Evolutionary conservation across 2,888 invertebrate species (phyloP), one percentile per base, ranked within the genome.

Genomic region (Polydesmus complanatus): DNA sequence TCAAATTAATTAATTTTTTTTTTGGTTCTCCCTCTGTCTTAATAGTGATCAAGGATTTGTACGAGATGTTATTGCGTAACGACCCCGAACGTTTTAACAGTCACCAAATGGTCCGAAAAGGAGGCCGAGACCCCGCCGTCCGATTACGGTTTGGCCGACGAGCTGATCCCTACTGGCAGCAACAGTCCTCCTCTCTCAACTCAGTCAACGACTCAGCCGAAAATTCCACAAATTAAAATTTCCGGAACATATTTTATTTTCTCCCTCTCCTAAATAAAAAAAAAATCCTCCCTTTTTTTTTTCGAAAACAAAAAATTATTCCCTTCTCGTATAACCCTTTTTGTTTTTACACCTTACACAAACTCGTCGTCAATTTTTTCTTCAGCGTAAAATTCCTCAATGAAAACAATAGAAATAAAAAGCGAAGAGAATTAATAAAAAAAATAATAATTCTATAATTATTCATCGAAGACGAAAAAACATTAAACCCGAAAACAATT

Each of bases 41-140:
- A 37, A 8, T 37, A 65, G 65, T 61, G 57, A 56, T 68, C 54
- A 64, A 67, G 14, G 67, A 68, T 54, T 62, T 68, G 48, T 67
- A 67, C 53, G 68, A 68, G 54, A 52, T 66, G 23, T 64, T 67
- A 56, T 53, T 66, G 58, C 58, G 66, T 53, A 66, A 66, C 52
- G 67, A 67, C 27, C 54, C 61, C 22, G 55, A 63, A 25, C 54
- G 48, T 22, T 63, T 56, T 50, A 56, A 53, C 19, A 56, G 60
- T 22, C 68, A 68, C 64, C 68, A 68, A 63, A 65, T 68, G 66
- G 68, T 68, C 62, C 64, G 68, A 54, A 68, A 68, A 63, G 68
- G 67, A 18, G 68, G 68, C 37, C 62, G 68, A 27, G 65, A 65
- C 54, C 68, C 68, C 22, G 65, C 67, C 14, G 64, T 68, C 55